Conservation (phyloP, 2,888 invertebrate species). For the Pyrochroa serraticornis region DNA sequence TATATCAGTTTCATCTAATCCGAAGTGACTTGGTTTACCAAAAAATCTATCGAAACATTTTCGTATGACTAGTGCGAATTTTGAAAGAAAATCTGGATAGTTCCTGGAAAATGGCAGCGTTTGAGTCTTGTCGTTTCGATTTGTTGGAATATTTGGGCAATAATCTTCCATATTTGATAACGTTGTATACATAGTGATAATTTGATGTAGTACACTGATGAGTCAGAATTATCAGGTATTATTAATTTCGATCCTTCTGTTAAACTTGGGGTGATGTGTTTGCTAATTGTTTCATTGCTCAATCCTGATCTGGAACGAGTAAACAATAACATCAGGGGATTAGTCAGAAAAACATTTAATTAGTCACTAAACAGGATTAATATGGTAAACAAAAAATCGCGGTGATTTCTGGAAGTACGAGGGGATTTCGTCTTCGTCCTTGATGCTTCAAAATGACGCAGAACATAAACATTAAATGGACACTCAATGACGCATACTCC, state of each 20-base stretch:
- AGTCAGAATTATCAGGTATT: no score
- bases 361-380: conserved; percentile 22
- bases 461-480: conserved; percentile 48
- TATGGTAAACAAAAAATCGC: conserved; percentile 32
- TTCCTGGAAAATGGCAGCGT: not conserved
- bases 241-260: no score
- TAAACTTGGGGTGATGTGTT: no score
- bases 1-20: not conserved
- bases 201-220: no score
- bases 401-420: conserved; percentile 35
- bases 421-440: conserved; percentile 45
- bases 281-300: no score
- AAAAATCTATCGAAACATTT: not conserved
- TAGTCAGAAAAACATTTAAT: conserved; percentile 25
- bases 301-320: not conserved
- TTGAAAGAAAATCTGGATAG: no score
- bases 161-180: not conserved
- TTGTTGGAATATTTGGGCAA: not conserved
- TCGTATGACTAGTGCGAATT: not conserved
- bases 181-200: no score
- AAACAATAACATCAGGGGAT: conserved; percentile 21
- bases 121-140: not conserved
- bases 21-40: not conserved
- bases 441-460: conserved; percentile 46
- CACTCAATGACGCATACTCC: conserved; percentile 47